These are phyloP conservation scores for Laodelphax striatellus DNA, from an alignment of 1,140 invertebrate genomes.

Conservation along the genomic window DNA sequence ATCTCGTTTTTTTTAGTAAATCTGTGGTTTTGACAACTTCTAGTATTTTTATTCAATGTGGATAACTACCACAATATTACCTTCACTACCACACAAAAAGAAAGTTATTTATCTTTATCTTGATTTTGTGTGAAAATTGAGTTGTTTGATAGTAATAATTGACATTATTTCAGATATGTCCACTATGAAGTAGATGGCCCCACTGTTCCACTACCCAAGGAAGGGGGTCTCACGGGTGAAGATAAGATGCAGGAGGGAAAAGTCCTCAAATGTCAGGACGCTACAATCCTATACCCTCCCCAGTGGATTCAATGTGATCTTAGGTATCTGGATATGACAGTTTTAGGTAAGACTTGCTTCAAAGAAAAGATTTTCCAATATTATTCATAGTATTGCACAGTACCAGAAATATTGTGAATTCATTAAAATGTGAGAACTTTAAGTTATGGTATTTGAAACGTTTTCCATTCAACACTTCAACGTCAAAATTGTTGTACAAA, in stretches of 20 bases:
- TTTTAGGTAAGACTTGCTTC: constrained; percentile 49
- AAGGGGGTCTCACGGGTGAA: neutral
- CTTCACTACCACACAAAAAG: too few relatives aligned
- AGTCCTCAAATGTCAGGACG: constrained; percentile 29
- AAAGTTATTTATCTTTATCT: neutral
- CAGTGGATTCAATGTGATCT: constrained; percentile 98
- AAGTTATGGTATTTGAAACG: too few relatives aligned
- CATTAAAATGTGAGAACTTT: too few relatives aligned
- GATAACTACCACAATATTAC: too few relatives aligned
- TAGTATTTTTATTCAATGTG: too few relatives aligned
- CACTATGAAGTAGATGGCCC: constrained; percentile 82
- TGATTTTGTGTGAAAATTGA: neutral
- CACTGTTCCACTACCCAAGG: constrained; percentile 26
- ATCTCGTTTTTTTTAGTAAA: too few relatives aligned
- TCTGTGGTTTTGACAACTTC: too few relatives aligned
- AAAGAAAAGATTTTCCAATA: too few relatives aligned
- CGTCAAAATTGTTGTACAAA: too few relatives aligned
- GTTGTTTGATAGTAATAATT: neutral
- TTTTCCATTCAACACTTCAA: too few relatives aligned
- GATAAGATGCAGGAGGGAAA: constrained; percentile 5
- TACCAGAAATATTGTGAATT: too few relatives aligned
- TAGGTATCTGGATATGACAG: constrained; percentile 88
- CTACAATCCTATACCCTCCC: constrained; percentile 65
- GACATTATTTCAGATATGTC: constrained; percentile 57
- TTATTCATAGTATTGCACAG: too few relatives aligned